Conservation (phyloP, 1,140 invertebrate genomes). For the Hetaerina americana region DNA sequence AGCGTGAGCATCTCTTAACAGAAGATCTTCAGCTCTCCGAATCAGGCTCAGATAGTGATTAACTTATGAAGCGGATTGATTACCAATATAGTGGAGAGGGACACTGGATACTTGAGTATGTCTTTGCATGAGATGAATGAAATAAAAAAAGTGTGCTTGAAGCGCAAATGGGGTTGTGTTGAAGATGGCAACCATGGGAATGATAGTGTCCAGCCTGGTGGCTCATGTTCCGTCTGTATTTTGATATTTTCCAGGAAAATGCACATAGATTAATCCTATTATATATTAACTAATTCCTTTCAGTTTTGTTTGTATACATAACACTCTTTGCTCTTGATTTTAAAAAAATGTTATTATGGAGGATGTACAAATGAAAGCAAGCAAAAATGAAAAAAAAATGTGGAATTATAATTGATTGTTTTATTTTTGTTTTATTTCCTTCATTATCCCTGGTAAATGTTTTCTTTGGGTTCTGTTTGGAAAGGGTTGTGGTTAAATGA, state of each 20-base stretch:
- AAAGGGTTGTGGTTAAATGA: no score
- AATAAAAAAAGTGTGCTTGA: neutral
- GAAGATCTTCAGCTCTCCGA: conserved; percentile 67
- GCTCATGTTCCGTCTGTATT: neutral
- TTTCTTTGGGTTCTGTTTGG: no score
- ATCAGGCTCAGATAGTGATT: conserved; percentile 48
- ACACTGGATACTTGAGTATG: conserved; percentile 15
- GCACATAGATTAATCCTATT: neutral
- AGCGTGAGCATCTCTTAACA: conserved; percentile 45
- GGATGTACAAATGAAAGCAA: neutral
- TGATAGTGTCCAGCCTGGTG: neutral
- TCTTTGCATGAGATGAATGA: conserved; percentile 3
- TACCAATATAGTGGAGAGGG: conserved; percentile 16
- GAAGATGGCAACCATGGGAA: neutral
- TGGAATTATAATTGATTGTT: neutral
- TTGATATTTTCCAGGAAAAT: neutral
- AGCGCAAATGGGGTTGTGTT: neutral
- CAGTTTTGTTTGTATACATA: neutral
- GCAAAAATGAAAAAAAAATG: neutral
- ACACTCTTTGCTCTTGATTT: neutral
- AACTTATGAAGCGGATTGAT: conserved; percentile 11
- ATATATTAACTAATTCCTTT: neutral
- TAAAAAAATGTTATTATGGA: neutral
- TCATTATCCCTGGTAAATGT: no score
- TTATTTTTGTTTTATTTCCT: neutral